Conservation (phyloP, 2,113 vertebrate genomes). For the Equus przewalskii region DNA sequence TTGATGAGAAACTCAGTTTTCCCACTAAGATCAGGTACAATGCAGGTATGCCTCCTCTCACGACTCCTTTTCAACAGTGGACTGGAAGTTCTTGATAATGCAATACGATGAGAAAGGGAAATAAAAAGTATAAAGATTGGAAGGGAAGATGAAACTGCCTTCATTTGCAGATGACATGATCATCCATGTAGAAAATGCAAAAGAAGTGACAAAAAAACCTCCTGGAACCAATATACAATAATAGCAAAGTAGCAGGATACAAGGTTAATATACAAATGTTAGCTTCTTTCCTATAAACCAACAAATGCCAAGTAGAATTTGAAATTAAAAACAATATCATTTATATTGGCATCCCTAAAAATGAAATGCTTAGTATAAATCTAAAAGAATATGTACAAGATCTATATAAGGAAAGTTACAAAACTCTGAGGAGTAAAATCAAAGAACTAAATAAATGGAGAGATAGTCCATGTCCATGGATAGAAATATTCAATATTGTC, state of each 20-base stretch:
- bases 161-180: neutral
- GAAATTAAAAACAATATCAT: neutral
- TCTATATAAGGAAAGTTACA: neutral
- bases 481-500: neutral
- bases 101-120: neutral
- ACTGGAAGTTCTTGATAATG: neutral
- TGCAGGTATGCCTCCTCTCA: neutral
- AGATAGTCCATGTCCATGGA: neutral
- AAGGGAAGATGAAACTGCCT: neutral
- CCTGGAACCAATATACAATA: neutral
- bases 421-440: neutral
- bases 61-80: neutral
- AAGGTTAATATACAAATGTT: neutral
- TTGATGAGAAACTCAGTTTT: neutral
- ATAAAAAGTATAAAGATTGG: neutral
- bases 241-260: neutral
- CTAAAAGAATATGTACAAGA: neutral
- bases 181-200: neutral
- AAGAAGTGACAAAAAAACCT: neutral
- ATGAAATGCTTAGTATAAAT: neutral
- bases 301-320: neutral
- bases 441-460: neutral
- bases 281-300: neutral
- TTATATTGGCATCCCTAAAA: neutral
- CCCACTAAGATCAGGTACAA: neutral